phyloP scores from a whole-genome alignment of 2,113 vertebrate species.

The Anoura caudifer region DNA sequence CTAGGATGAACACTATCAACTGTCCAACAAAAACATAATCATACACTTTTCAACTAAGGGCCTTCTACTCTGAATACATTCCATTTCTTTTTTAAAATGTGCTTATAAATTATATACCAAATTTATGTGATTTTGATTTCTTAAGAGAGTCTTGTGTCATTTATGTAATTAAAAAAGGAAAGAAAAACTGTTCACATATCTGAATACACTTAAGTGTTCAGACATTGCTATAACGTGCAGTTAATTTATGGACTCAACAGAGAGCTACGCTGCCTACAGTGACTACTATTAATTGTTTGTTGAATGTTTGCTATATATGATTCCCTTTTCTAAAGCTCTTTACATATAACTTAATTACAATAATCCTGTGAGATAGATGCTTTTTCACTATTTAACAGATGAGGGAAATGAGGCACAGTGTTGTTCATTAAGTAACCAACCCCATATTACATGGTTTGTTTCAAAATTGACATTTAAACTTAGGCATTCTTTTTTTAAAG shows the following conservation, averaged over 20 bases:
- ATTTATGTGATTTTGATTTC: constrained; percentile 8
- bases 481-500: background rate
- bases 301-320: background rate
- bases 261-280: background rate
- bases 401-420: background rate
- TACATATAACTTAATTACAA: background rate
- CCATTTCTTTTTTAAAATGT: background rate
- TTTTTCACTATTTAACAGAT: background rate
- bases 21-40: constrained; percentile 1
- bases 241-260: background rate
- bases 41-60: background rate
- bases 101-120: background rate
- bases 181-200: background rate
- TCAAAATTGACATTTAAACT: background rate
- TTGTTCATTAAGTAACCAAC: background rate
- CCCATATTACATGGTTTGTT: background rate
- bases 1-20: background rate
- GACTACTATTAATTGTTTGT: background rate
- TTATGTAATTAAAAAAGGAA: background rate
- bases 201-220: background rate
- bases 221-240: background rate
- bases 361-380: background rate
- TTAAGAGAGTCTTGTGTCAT: background rate
- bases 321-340: constrained; percentile 8
- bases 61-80: background rate